Evolutionary conservation across 2,113 vertebrate species (phyloP), one percentile per base, ranked within the genome.

Genomic region (Echinops telfairi): DNA sequence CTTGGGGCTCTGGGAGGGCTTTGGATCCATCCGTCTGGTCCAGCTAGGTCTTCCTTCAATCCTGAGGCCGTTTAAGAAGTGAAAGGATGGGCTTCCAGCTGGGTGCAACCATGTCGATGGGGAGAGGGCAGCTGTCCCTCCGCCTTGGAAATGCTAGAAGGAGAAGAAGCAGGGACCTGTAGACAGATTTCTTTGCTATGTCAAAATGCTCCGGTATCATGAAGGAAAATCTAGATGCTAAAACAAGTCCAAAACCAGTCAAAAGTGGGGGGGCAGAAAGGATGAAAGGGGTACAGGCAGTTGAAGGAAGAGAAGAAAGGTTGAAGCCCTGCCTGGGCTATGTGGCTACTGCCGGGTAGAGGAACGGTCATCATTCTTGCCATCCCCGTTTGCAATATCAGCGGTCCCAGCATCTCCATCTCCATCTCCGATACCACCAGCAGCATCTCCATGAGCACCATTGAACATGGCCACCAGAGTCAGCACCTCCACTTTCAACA

Each of bases 281-380:
- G 17, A 57, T 58, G n/a, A 27, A 53, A 82, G n/a, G 5, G 25
- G 62, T 12, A 1, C 20, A 47, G 31, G 2, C 20, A 47, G 31
- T 6, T 31, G 62, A 58, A 38, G n/a, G 38, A 33, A 43, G 38
- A 82, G 81, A n/a, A 75, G 20, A 47, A 40, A 60, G 14, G 0
- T 4, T n/a, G 22, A 64, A 71, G 23, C 31, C 25, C 43, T 1
- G 0, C 29, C 0, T 1, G n/a, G 25, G 6, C 6, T 3, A 3
- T 16, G 40, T 27, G 60, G 71, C 43, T 33, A 16, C 11, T 2
- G 16, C 0, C 0, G 2, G 58, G 7, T 75, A 47, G 11, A 4
- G n/a, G 22, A 1, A 17, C 6, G 22, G 60, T 62, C 60, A 68
- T 16, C 2, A 10, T 11, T 6, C 22, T 38, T 31, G 4, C 12